phyloP scores from a whole-genome alignment of 2,888 invertebrate genomes.

The Eubasilissa splendida region DNA sequence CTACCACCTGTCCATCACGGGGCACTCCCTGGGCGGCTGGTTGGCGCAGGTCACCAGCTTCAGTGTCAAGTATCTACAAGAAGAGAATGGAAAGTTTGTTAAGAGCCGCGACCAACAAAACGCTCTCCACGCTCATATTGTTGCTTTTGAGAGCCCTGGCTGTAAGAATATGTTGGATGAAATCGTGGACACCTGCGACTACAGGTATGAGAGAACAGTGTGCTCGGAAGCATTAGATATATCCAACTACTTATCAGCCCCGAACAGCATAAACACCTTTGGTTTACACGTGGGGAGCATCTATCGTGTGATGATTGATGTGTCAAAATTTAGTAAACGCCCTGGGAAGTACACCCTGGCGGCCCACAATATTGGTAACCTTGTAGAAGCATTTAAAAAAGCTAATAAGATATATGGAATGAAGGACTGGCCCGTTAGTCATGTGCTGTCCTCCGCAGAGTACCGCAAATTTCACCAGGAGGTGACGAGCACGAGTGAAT shows the following conservation, averaged over 20 bases:
- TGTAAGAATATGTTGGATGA: neutral
- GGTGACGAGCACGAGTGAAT: no score
- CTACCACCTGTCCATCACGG: neutral
- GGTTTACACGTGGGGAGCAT: neutral
- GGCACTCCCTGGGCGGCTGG: slow-evolving; percentile 4
- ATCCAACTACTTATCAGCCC: neutral
- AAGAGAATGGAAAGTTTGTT: neutral
- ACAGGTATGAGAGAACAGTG: neutral
- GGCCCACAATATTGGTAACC: neutral
- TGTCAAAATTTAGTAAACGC: neutral
- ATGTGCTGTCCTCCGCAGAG: no score
- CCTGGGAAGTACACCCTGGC: neutral
- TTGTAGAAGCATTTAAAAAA: neutral
- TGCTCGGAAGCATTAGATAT: neutral
- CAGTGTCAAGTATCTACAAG: neutral
- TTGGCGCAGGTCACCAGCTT: neutral
- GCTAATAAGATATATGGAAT: neutral
- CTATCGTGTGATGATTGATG: neutral
- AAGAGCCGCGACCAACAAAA: no score
- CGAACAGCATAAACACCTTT: neutral
- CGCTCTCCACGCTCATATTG: neutral
- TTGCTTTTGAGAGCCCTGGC: neutral
- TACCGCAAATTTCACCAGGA: no score
- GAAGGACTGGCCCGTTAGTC: neutral
- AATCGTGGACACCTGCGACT: neutral